Percentiles rank a stretch among this genome's conserved stretches.
phyloP scores from a whole-genome alignment of 2,888 invertebrate species.

The Bombylius major region DNA sequence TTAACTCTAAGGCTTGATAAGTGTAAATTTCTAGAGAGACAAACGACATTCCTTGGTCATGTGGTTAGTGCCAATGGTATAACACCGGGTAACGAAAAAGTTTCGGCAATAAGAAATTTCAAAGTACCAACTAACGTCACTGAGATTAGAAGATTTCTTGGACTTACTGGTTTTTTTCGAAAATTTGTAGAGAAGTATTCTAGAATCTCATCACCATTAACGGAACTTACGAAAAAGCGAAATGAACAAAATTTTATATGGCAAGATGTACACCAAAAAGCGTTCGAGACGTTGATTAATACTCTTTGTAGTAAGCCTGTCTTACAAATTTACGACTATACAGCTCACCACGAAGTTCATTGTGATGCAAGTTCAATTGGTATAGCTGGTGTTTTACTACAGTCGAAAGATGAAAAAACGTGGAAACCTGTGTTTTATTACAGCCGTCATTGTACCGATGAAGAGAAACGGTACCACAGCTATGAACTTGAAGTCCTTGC shows the following conservation, averaged over 20 bases:
- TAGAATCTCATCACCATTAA: constrained; percentile 16
- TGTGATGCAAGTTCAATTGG: background rate
- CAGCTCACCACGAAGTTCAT: constrained; percentile 10
- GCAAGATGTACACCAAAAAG: constrained; percentile 18
- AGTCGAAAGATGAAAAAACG: background rate
- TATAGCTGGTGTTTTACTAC: background rate
- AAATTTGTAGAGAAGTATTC: constrained; percentile 18
- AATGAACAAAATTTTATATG: constrained; percentile 9
- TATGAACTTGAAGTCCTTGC: constrained; percentile 6
- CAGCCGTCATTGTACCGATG: constrained; percentile 4
- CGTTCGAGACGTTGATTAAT: constrained; percentile 19
- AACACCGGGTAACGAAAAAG: constrained; percentile 16
- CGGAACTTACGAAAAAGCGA: constrained; percentile 4
- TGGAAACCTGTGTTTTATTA: background rate
- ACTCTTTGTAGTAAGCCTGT: constrained; percentile 18
- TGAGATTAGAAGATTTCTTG: constrained; percentile 19
- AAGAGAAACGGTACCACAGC: constrained; percentile 9
- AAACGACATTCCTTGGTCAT: constrained; percentile 16
- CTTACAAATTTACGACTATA: constrained; percentile 16
- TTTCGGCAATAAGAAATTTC: constrained; percentile 14
- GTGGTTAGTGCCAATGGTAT: constrained; percentile 16
- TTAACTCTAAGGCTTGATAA: background rate
- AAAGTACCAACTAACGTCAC: constrained; percentile 14
- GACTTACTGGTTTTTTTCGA: constrained; percentile 20
- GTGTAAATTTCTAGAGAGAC: constrained; percentile 14